Evolutionary conservation across 2,888 invertebrate genomes (phyloP), one percentile per base, ranked within the genome.

Genomic region (Trachelus troglodyta): DNA sequence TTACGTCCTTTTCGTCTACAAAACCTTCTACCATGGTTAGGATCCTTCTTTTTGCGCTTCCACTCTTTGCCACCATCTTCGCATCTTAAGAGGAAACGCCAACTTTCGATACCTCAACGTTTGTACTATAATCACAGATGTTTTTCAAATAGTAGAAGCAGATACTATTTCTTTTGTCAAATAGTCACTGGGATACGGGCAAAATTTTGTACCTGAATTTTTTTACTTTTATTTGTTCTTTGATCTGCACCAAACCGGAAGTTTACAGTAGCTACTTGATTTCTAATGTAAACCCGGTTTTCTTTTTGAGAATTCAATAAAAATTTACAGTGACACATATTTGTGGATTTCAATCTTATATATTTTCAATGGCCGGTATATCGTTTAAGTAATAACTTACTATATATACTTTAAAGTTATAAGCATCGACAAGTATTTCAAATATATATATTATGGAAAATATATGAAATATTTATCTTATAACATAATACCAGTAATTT

Each of bases 1-100:
- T 87, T 87, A 84, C 85, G 82, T 82, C 82, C 56, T 56, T 56
- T 56, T 56, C 56, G 56, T 56, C 56, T 56, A 56, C 56, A 56
- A 56, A 56, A 56, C 23, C 56, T 56, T 56, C 23, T 15, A 15
- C 23, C 56, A 1, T 9, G 56, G 56, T 56, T 56, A 56, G 56
- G 23, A 56, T 56, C 56, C 56, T 23, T 23, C 23, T 56, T 56
- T 56, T 56, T 23, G 23, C 23, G 23, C 23, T 56, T 23, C 56
- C 23, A 23, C 23, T 23, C 23, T 23, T 23, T 15, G 56, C 56
- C 56, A 56, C 56, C 56, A 56, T 56, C 56, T 23, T 56, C 56
- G 56, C 56, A 56, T 56, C 56, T 56, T 56, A 56, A 56, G 23
- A 56, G 23, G 56, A 56, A 56, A 56, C 56, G 56, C 56, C 23